Evolutionary conservation across 2,113 vertebrate species (phyloP).

Genomic region (Paedocypris sp.): DNA sequence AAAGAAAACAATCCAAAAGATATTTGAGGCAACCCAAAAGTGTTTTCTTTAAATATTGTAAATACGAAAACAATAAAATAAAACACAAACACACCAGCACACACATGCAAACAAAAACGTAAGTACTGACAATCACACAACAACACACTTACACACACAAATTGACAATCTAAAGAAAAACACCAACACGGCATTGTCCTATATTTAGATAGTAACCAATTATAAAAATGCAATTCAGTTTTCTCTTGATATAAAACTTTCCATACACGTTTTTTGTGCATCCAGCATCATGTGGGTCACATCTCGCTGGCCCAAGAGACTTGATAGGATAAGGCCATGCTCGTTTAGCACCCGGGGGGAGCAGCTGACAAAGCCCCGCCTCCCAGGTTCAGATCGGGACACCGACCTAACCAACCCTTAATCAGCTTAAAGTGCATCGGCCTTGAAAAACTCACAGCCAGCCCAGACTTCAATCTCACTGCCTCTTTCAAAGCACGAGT

Average conservation of each 20-base stretch:
- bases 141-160: neutral
- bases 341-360: constrained; percentile 4
- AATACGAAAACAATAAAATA: constrained; percentile 1
- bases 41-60: constrained; percentile 1
- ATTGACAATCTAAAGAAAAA: constrained; percentile 6
- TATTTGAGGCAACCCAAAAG: no score
- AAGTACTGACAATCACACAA: no score
- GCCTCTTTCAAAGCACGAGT: constrained; percentile 1
- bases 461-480: constrained; percentile 10
- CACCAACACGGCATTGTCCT: no score
- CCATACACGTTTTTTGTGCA: constrained; percentile 14
- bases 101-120: neutral
- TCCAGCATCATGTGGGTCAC: neutral
- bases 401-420: constrained; percentile 21
- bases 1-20: no score
- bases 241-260: neutral
- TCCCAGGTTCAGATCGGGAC: constrained; percentile 21
- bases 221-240: no score
- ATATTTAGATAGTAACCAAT: no score
- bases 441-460: constrained; percentile 21
- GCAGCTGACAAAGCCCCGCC: neutral
- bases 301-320: neutral
- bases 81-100: neutral
- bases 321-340: constrained; percentile 2
- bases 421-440: constrained; percentile 28